These are phyloP conservation scores for Pangasius djambal DNA, from an alignment of 2,797 vertebrate genomes.

Conservation along the genomic window DNA sequence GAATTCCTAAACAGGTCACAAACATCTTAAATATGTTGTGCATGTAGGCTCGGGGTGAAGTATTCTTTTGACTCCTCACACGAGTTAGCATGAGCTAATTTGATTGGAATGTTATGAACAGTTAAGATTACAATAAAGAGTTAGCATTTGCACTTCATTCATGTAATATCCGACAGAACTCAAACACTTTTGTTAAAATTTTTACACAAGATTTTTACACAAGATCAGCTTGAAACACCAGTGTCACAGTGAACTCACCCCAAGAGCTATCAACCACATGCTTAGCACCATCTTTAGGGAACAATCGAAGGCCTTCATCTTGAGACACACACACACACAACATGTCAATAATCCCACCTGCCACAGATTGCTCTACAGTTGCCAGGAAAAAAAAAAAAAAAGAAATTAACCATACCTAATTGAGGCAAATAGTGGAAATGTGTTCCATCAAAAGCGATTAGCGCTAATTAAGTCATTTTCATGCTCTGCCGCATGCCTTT, in stretches of 20 bases:
- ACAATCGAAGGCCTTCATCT: conserved; percentile 28
- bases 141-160: not conserved
- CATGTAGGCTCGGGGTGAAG: not conserved
- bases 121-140: not conserved
- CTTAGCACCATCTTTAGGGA: conserved; percentile 25
- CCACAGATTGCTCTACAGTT: conserved; percentile 68
- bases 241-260: not conserved
- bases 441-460: conserved; percentile 81
- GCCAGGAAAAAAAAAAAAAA: conserved; percentile 68
- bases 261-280: conserved; percentile 13
- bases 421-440: conserved; percentile 78
- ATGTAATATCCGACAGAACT: not conserved
- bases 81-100: not conserved
- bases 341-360: conserved; percentile 66
- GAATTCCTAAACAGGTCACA: too few relatives aligned
- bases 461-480: conserved; percentile 80
- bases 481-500: conserved; percentile 78
- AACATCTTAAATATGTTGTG: not conserved
- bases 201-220: not conserved
- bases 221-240: not conserved
- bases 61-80: not conserved
- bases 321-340: conserved; percentile 51
- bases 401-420: conserved; percentile 76
- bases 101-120: not conserved
- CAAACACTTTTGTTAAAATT: not conserved